Evolutionary conservation across 2,888 invertebrate species (phyloP).

Genomic region (Ypsolopha scabrella): DNA sequence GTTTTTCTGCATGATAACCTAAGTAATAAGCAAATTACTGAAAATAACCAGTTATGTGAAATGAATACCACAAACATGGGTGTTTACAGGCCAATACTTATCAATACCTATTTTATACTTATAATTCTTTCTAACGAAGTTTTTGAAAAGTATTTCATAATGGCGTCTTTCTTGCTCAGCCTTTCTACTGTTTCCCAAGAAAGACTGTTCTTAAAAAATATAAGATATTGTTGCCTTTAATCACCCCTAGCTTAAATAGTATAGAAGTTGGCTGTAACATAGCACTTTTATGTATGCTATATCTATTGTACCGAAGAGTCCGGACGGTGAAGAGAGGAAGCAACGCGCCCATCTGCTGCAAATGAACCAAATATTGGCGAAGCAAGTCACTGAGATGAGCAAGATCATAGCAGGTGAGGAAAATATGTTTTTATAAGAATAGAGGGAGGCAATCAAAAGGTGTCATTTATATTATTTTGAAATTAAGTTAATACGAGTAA

Average conservation of each 20-base stretch:
- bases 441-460: no score
- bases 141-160: no score
- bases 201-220: no score
- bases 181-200: no score
- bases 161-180: no score
- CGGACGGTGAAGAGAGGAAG: conserved; percentile 85
- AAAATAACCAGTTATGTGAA: not conserved
- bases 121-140: no score
- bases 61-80: not conserved
- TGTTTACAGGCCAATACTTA: not conserved
- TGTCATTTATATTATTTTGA: no score
- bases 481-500: no score
- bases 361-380: conserved; percentile 91
- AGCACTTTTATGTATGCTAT: conserved; percentile 27
- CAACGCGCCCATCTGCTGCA: conserved; percentile 91
- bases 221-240: no score
- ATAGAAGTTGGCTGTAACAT: conserved; percentile 45
- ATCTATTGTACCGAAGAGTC: conserved; percentile 68
- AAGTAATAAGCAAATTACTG: not conserved
- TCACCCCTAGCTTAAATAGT: no score
- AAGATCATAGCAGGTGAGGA: conserved; percentile 93
- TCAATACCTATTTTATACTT: no score
- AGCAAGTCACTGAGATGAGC: conserved; percentile 95
- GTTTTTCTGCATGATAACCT: conserved; percentile 23
- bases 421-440: not conserved